Conservation (phyloP, 2,888 invertebrate species). For the Carabus problematicus region DNA sequence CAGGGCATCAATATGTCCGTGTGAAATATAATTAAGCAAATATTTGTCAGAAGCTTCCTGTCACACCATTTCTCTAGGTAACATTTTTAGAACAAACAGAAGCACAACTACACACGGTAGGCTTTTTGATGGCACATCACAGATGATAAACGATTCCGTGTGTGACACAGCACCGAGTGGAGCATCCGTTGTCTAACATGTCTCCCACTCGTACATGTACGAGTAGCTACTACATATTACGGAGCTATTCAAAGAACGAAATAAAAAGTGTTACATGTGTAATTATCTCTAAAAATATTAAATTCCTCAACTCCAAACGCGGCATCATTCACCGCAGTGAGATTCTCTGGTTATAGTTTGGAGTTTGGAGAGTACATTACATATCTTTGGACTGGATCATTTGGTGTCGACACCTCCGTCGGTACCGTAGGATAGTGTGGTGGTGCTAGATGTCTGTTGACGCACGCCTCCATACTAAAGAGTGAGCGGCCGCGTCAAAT, state of each 20-base stretch:
- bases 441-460: slow-evolving; percentile 48
- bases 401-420: too few species aligned
- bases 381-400: too few species aligned
- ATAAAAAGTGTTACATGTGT: too few species aligned
- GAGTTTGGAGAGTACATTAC: slow-evolving; percentile 51
- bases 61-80: slow-evolving; percentile 40
- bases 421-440: background rate
- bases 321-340: too few species aligned
- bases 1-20: slow-evolving; percentile 56
- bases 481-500: slow-evolving; percentile 45
- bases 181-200: slow-evolving; percentile 54
- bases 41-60: slow-evolving; percentile 60
- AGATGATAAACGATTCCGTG: slow-evolving; percentile 57
- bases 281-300: slow-evolving; percentile 9
- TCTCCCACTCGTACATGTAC: background rate
- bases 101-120: slow-evolving; percentile 48
- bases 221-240: slow-evolving; percentile 2
- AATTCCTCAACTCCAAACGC: too few species aligned
- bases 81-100: slow-evolving; percentile 55
- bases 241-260: slow-evolving; percentile 4
- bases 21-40: slow-evolving; percentile 59
- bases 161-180: slow-evolving; percentile 55
- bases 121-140: slow-evolving; percentile 57
- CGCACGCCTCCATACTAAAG: slow-evolving; percentile 40
- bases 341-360: slow-evolving; percentile 42